Percentiles rank a stretch among this genome's conserved stretches.
Evolutionary conservation across 2,797 vertebrate species (phyloP).

Genomic region (Kryptolebias ocellatus): DNA sequence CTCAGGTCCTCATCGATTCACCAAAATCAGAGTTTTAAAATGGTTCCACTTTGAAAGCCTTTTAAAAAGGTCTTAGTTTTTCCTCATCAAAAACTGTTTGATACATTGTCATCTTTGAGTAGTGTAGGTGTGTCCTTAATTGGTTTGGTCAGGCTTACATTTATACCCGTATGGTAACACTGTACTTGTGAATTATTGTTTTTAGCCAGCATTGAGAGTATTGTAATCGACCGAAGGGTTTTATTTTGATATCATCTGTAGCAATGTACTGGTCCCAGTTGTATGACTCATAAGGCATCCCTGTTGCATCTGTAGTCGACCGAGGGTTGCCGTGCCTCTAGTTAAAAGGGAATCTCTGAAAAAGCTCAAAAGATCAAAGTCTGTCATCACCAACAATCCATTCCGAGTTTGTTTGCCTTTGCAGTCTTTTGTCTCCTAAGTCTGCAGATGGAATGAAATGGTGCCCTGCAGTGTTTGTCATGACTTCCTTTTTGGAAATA

Average conservation of each 20-base stretch:
- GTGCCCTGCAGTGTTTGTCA: slow-evolving; percentile 28
- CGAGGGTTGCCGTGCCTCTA: slow-evolving; percentile 29
- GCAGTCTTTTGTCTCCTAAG: slow-evolving; percentile 1
- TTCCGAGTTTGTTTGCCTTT: slow-evolving; percentile 25
- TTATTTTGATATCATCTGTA: slow-evolving; percentile 57
- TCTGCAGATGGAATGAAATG: slow-evolving; percentile 16
- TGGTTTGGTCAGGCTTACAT: too few species aligned
- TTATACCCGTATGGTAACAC: too few species aligned
- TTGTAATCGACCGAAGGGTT: slow-evolving; percentile 28
- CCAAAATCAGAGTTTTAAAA: too few species aligned
- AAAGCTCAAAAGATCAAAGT: slow-evolving; percentile 55
- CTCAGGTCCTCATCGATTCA: too few species aligned
- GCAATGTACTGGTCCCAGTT: slow-evolving; percentile 28
- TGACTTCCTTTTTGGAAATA: slow-evolving; percentile 24
- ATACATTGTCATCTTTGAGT: too few species aligned
- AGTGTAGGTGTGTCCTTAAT: too few species aligned
- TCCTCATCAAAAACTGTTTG: too few species aligned
- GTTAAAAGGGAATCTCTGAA: slow-evolving; percentile 65
- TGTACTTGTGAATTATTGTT: too few species aligned
- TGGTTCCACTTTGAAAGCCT: too few species aligned
- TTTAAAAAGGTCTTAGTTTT: too few species aligned
- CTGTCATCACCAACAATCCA: slow-evolving; percentile 36
- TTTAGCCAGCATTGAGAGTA: slow-evolving; percentile 4
- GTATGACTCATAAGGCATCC: slow-evolving; percentile 40
- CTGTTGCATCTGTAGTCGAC: slow-evolving; percentile 22